phyloP scores from a whole-genome alignment of 1,140 invertebrate species.

The Acyrthosiphon pisum region DNA sequence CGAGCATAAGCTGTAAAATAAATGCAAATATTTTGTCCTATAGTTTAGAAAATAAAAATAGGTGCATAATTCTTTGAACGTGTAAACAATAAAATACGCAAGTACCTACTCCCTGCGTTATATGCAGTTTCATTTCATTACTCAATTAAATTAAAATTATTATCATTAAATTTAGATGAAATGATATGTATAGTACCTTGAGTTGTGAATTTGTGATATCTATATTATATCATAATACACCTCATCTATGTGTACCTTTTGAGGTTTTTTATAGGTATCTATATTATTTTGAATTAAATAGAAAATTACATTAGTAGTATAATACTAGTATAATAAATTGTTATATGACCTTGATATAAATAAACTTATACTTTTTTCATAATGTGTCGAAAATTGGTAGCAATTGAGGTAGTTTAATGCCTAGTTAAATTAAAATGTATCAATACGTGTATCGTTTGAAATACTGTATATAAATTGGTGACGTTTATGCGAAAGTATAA shows the following conservation, averaged over 20 bases:
- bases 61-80: too few species aligned
- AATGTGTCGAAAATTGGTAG: not conserved
- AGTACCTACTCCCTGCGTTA: not conserved
- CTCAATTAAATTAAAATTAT: not conserved
- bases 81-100: not conserved
- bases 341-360: conserved; percentile 6
- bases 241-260: not conserved
- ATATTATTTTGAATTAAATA: conserved; percentile 14
- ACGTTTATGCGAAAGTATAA: not conserved
- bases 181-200: not conserved
- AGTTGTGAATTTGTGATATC: too few species aligned
- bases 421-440: not conserved
- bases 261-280: not conserved
- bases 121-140: not conserved
- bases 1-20: too few species aligned
- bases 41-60: too few species aligned
- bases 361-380: not conserved
- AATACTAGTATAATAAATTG: not conserved
- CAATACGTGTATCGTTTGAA: not conserved
- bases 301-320: not conserved
- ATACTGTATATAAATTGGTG: too few species aligned
- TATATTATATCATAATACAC: too few species aligned
- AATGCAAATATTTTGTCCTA: too few species aligned
- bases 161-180: not conserved
- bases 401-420: not conserved